A percentile compares a stretch with the other conserved stretches of the same genome.
Evolutionary conservation across 1,140 invertebrate species (phyloP).

Genomic region (Drosophila simulans): DNA sequence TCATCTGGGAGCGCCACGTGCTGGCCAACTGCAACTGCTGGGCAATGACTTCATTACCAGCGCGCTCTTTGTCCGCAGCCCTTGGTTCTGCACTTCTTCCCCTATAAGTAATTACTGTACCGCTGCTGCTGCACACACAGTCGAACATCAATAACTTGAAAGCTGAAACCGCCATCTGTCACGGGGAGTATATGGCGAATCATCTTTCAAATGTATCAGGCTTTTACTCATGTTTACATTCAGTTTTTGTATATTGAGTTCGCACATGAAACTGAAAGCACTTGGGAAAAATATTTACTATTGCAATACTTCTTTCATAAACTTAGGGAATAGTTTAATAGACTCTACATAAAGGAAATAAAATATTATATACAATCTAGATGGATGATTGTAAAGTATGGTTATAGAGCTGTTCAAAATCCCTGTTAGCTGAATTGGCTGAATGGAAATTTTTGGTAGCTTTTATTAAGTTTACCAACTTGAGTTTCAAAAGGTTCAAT

Average conservation of each 20-base stretch:
- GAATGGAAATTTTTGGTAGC: not conserved
- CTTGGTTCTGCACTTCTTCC: not conserved
- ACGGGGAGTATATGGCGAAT: not conserved
- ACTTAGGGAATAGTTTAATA: too few relatives aligned
- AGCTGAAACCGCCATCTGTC: slow-evolving; percentile 16
- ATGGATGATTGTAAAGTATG: too few relatives aligned
- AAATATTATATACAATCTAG: too few relatives aligned
- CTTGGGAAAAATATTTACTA: too few relatives aligned
- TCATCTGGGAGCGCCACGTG: slow-evolving; percentile 56
- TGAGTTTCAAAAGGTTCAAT: not conserved
- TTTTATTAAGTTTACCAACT: not conserved
- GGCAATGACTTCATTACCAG: slow-evolving; percentile 76
- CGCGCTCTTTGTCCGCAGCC: slow-evolving; percentile 54
- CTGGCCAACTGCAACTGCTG: slow-evolving; percentile 43
- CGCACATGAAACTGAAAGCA: too few relatives aligned
- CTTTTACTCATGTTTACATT: not conserved
- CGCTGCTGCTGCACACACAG: slow-evolving; percentile 3
- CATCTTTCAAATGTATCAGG: not conserved
- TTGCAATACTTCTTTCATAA: too few relatives aligned
- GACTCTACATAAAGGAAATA: too few relatives aligned
- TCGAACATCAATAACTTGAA: slow-evolving; percentile 16
- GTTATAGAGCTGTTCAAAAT: too few relatives aligned
- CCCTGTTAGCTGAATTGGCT: not conserved
- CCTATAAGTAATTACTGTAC: slow-evolving; percentile 36
- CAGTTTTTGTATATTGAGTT: too few relatives aligned